Evolutionary conservation across 2,888 invertebrate species (phyloP), one percentile per base, ranked within the genome.

Genomic region (Monopis laevigella): DNA sequence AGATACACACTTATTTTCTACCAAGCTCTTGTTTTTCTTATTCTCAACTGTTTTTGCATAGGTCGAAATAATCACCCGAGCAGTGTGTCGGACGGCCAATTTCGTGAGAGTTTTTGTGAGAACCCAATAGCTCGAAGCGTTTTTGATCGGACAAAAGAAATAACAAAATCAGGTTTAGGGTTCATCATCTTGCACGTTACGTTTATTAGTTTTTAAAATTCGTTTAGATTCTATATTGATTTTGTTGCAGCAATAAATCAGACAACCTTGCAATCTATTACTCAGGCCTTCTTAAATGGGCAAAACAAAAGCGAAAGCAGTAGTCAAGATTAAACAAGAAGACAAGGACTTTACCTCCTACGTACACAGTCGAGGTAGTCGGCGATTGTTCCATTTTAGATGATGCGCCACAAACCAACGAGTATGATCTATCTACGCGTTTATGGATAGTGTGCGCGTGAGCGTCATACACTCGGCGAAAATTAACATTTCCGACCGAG

Each of bases 31-130:
- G 19, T 40, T 40, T 39, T 28, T 40, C 18, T 40, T 40, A 29
- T 29, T 26, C n/a, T 24, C 17, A 12, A 13, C 11, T 29, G 26
- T 28, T 40, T 40, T 40, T 40, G 40, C 29, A 28, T 29, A 40
- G 40, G 28, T n/a, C 12, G 12, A 36, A 36, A 36, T 36, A 36
- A 36, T 36, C 36, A 21, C 29, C 40, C 4, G 24, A 39, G 17
- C 39, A 28, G 39, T 28, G 28, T 28, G 40, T 40, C 16, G 29
- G 40, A 8, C 12, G 27, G 27, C 17, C 18, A 40, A 18, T 40
- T 40, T 40, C 27, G 40, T 40, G 40, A 40, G 40, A 40, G 40
- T 40, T 29, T 40, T 29, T 28, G 40, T 28, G 39, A 16, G 39
- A 39, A 28, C 39, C 27, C 27, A 27, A 39, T 39, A 14, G 19